Evolutionary conservation across 2,113 vertebrate species (phyloP).

Genomic region (Oreochromis niloticus): DNA sequence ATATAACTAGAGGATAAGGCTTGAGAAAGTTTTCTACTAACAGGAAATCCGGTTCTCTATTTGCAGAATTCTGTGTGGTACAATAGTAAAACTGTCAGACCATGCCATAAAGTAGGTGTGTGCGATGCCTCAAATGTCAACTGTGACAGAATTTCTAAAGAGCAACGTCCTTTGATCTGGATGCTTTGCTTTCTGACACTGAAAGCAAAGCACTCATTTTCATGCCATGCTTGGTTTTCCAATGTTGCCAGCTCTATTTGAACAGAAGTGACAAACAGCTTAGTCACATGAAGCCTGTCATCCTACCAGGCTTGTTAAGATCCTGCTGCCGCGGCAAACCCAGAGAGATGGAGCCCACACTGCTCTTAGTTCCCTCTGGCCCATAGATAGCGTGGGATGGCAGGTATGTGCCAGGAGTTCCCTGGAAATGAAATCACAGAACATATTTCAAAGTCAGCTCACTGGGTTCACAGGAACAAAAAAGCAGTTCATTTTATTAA

Average conservation of each 20-base stretch:
- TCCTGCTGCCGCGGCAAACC: conserved; percentile 94
- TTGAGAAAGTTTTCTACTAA: background rate
- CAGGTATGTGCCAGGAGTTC: conserved; percentile 93
- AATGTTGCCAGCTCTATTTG: background rate
- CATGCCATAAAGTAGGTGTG: background rate
- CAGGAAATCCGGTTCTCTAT: background rate
- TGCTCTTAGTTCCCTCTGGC: conserved; percentile 84
- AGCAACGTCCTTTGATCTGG: background rate
- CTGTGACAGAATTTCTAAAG: background rate
- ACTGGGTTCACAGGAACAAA: background rate
- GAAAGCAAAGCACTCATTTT: background rate
- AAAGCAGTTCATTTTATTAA: background rate
- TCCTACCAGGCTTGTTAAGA: conserved; percentile 84
- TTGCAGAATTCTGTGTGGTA: background rate
- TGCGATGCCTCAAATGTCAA: background rate
- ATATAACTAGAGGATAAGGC: background rate
- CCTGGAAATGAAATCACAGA: conserved; percentile 68
- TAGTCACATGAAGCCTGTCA: background rate
- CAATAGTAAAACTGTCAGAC: background rate
- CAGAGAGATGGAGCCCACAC: conserved; percentile 92
- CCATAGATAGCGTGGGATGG: conserved; percentile 85
- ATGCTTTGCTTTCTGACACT: background rate
- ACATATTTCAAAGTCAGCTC: background rate
- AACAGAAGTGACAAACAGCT: background rate
- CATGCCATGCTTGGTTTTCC: background rate